Percentiles rank a stretch among this genome's conserved stretches.
Evolutionary conservation across 2,888 invertebrate genomes (phyloP).

Genomic region (Dynastes tityus): DNA sequence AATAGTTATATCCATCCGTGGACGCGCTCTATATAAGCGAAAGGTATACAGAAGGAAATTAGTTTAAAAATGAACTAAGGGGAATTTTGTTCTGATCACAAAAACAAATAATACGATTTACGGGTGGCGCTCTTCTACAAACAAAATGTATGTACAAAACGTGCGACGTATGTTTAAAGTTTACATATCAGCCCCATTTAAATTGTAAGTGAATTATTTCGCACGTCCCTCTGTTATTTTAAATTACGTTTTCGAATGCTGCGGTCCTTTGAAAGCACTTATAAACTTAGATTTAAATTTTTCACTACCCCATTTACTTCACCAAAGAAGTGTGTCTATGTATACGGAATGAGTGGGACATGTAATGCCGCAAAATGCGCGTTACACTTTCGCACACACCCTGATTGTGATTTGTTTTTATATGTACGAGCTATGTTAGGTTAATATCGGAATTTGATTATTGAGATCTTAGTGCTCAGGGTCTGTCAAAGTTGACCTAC

Average conservation of each 20-base stretch:
- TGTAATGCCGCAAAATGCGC: too few relatives aligned
- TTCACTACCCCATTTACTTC: background rate
- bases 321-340: background rate
- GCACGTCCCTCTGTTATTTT: constrained; percentile 8
- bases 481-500: too few relatives aligned
- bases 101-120: background rate
- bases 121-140: background rate
- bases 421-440: too few relatives aligned
- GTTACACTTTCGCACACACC: too few relatives aligned
- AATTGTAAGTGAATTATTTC: background rate
- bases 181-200: background rate
- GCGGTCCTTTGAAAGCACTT: background rate
- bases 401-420: too few relatives aligned
- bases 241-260: background rate
- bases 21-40: too few relatives aligned
- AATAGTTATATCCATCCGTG: too few relatives aligned
- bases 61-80: too few relatives aligned
- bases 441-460: too few relatives aligned
- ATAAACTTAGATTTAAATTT: constrained; percentile 5
- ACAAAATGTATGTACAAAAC: background rate
- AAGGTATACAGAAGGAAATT: too few relatives aligned
- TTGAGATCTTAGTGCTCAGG: too few relatives aligned
- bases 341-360: too few relatives aligned
- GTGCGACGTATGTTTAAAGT: background rate
- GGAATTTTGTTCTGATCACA: background rate